Evolutionary conservation across 2,113 vertebrate species (phyloP), one percentile per base, ranked within the genome.

Genomic region (Neolamprologus fasciatus): DNA sequence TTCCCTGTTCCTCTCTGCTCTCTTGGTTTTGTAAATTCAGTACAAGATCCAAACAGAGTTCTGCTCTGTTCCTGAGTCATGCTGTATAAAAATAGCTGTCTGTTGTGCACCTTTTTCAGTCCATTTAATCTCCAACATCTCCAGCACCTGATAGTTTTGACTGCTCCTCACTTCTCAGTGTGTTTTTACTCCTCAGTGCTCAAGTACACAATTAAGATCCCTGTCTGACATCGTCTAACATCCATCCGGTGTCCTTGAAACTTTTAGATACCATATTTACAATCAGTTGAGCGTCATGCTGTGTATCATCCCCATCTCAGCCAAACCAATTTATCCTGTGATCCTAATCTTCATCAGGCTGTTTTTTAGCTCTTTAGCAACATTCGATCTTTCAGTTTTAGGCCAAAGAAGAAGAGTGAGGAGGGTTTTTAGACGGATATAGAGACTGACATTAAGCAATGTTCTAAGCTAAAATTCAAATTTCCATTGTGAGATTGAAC

Each of bases 61-160:
- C n/a, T 71, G 66, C 21, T 85, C 85, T 26, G 3, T 47, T 66
- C 57, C 50, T 55, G 42, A 28, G 17, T 47, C 51, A 61, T 61
- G n/a, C 19, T 51, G 11, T 31, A 17, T 21, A 63, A 51, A 42
- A 86, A 37, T 16, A 57, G 11, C 51, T 14, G 6, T 82, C 35
- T 80, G 66, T 3, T 51, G 51, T n/a, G n/a, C 71, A 47, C 10
- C 19, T 78, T 68, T 23, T 80, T 31, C 42, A 42, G 3, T 61
- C 28, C 31, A 9, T 57, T 55, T 51, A 19, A 87, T 81, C 47
- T 78, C 37, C 11, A 17, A 19, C 71, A 76, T 78, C 86, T 40
- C 7, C 37, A 45, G 66, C 2, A 21, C 12, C 13, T 71, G 66
- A 86, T 31, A 71, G 35, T 55, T 28, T n/a, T 79, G 16, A 68